A percentile compares a stretch with the other conserved stretches of the same genome.
phyloP scores from a whole-genome alignment of 2,888 invertebrate species.

The Cloeon dipterum region DNA sequence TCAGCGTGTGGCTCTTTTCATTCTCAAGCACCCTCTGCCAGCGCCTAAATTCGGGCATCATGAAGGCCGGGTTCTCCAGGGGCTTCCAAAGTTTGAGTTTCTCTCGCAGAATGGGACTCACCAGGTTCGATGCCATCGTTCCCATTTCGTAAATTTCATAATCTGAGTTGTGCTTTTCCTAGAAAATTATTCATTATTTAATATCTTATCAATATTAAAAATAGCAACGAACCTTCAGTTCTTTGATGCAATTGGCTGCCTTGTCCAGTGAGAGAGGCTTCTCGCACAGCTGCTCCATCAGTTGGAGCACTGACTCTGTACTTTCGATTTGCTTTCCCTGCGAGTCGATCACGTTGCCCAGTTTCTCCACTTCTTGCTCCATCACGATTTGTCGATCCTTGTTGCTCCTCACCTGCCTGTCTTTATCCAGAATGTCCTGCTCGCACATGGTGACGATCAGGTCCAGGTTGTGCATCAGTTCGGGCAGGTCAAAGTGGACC shows the following conservation, averaged over 20 bases:
- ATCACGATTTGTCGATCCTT: constrained; percentile 58
- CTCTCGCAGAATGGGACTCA: constrained; percentile 60
- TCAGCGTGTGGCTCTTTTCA: constrained; percentile 5
- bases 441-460: constrained; percentile 82
- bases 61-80: constrained; percentile 37
- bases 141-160: constrained; percentile 69
- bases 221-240: constrained; percentile 21
- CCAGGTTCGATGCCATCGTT: constrained; percentile 59
- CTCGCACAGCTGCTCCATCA: constrained; percentile 33
- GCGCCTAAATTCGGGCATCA: constrained; percentile 27
- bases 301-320: constrained; percentile 39
- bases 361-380: constrained; percentile 50
- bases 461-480: constrained; percentile 78
- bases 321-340: constrained; percentile 51
- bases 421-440: constrained; percentile 79
- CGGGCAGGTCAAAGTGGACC: constrained; percentile 57
- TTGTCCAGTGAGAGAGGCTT: constrained; percentile 31
- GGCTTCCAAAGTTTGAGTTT: constrained; percentile 62
- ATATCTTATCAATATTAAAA: neutral
- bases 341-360: constrained; percentile 38
- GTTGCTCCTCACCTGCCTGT: constrained; percentile 48
- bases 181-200: neutral
- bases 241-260: constrained; percentile 29
- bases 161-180: constrained; percentile 42
- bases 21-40: constrained; percentile 40